Conservation (phyloP, 1,140 invertebrate species). For the Olivierus martensii region DNA sequence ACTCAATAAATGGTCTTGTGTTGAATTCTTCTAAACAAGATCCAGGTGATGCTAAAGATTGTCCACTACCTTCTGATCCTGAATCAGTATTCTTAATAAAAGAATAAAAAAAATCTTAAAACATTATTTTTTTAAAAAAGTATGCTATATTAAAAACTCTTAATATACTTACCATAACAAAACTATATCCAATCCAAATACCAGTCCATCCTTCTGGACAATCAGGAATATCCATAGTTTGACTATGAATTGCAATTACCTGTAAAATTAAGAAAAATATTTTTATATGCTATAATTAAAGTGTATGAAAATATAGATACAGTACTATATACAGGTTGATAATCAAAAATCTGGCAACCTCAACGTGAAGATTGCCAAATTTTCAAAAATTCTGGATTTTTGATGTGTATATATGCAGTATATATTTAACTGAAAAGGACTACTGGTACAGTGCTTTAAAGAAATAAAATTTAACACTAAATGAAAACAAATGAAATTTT, state of each 20-base stretch:
- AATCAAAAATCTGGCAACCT: too few species aligned
- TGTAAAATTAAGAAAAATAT: background rate
- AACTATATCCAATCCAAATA: conserved; percentile 95
- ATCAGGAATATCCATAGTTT: conserved; percentile 69
- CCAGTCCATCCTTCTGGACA: conserved; percentile 84
- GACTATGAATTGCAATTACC: conserved; percentile 91
- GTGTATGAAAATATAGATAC: background rate
- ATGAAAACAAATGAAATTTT: too few species aligned
- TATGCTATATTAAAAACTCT: background rate
- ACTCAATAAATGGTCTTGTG: conserved; percentile 34
- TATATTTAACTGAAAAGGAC: too few species aligned
- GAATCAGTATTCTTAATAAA: conserved; percentile 75
- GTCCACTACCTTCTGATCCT: conserved; percentile 87
- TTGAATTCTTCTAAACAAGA: conserved; percentile 95
- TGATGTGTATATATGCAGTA: too few species aligned
- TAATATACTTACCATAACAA: conserved; percentile 70
- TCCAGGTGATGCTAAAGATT: conserved; percentile 81
- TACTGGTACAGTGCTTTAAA: too few species aligned
- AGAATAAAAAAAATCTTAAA: too few species aligned
- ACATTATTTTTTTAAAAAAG: too few species aligned
- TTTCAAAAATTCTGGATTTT: too few species aligned
- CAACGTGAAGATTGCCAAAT: too few species aligned
- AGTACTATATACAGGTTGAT: background rate
- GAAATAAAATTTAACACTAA: too few species aligned
- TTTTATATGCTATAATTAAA: background rate